These are phyloP conservation scores for Drosophila demipolita DNA, from an alignment of 2,888 invertebrate genomes.

Conservation along the genomic window DNA sequence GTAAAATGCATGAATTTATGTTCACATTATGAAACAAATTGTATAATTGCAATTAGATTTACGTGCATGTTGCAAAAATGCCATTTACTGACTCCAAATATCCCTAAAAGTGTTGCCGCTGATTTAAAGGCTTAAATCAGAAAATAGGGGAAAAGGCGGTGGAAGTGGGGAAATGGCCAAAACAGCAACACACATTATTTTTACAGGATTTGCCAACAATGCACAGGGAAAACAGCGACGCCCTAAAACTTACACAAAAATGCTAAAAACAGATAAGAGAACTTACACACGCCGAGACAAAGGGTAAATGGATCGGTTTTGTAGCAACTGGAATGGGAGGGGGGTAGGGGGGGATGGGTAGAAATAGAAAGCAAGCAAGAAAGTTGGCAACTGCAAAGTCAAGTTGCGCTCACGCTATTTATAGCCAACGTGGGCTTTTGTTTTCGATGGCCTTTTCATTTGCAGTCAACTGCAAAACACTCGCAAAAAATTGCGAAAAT, in stretches of 20 bases:
- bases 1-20: slow-evolving; percentile 47
- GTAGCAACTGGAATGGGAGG: slow-evolving; percentile 1
- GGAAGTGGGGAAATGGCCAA: slow-evolving; percentile 23
- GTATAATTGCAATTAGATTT: slow-evolving; percentile 78
- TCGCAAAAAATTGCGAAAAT: slow-evolving; percentile 19
- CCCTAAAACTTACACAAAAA: slow-evolving; percentile 66
- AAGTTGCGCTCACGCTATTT: slow-evolving; percentile 76
- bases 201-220: slow-evolving; percentile 27
- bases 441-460: slow-evolving; percentile 80
- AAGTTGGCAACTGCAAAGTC: slow-evolving; percentile 76
- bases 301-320: slow-evolving; percentile 30
- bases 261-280: slow-evolving; percentile 72
- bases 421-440: slow-evolving; percentile 78
- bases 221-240: slow-evolving; percentile 31
- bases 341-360: neutral
- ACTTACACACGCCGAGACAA: slow-evolving; percentile 51
- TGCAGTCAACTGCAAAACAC: slow-evolving; percentile 70
- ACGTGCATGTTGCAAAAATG: slow-evolving; percentile 43
- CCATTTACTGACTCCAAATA: slow-evolving; percentile 41
- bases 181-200: slow-evolving; percentile 41
- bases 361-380: slow-evolving; percentile 49
- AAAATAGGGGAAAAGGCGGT: neutral
- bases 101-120: slow-evolving; percentile 15
- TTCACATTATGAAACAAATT: slow-evolving; percentile 70
- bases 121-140: slow-evolving; percentile 16